Conservation (phyloP, 2,797 vertebrate species). For the Coccyzus lansbergi region DNA sequence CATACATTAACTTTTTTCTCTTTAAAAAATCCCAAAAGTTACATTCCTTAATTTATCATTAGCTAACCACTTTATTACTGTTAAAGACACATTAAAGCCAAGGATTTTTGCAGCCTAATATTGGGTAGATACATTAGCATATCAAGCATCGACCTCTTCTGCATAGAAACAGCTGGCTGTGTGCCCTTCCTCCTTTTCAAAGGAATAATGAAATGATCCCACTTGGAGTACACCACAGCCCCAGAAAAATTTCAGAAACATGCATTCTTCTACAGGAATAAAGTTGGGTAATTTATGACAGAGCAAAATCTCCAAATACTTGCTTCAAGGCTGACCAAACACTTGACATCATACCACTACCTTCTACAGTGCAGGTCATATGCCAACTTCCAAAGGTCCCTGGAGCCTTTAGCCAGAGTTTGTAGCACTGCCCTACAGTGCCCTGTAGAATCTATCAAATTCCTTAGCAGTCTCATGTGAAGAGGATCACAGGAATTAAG, state of each 20-base stretch:
- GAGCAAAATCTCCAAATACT: not conserved
- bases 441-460: too few species aligned
- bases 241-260: not conserved
- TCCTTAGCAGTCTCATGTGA: not conserved
- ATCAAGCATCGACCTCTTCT: not conserved
- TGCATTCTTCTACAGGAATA: not conserved
- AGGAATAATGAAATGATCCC: not conserved
- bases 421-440: not conserved
- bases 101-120: not conserved
- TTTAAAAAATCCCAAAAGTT: not conserved
- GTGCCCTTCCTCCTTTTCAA: not conserved
- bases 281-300: not conserved
- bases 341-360: not conserved
- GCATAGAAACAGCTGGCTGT: not conserved
- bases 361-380: not conserved
- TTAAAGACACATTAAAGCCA: constrained; percentile 38
- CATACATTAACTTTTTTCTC: not conserved
- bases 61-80: constrained; percentile 26
- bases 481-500: not conserved
- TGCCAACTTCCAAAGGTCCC: not conserved
- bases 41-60: constrained; percentile 24
- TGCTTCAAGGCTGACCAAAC: not conserved
- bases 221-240: not conserved
- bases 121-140: not conserved
- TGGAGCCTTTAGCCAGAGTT: too few species aligned